A percentile compares a stretch with the other conserved stretches of the same genome.
phyloP scores from a whole-genome alignment of 1,140 invertebrate species.

The Neotoxoptera formosana region DNA sequence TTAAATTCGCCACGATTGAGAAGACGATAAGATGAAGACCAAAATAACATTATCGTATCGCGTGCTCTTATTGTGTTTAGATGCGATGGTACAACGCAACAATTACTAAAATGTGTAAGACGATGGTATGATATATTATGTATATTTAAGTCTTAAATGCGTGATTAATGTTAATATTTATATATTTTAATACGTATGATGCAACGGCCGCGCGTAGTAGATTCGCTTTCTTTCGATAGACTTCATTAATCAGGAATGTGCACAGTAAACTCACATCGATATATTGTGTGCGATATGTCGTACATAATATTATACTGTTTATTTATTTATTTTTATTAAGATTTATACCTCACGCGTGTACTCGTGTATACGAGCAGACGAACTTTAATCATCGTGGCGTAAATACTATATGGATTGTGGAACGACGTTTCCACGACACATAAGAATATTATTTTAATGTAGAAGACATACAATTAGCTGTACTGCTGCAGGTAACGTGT shows the following conservation, averaged over 20 bases:
- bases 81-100: background rate
- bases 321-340: background rate
- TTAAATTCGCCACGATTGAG: no score
- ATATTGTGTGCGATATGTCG: background rate
- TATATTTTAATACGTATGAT: conserved; percentile 13
- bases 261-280: background rate
- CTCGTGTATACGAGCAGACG: background rate
- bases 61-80: background rate
- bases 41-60: no score
- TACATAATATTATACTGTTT: background rate
- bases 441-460: background rate
- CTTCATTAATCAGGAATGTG: no score
- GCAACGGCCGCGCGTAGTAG: background rate
- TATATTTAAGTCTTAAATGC: background rate
- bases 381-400: background rate
- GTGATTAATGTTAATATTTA: conserved; percentile 30
- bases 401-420: background rate
- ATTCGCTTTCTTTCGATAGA: conserved; percentile 9
- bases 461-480: background rate
- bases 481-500: background rate
- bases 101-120: background rate
- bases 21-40: no score
- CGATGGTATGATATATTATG: background rate
- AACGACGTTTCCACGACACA: background rate
- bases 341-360: background rate